Percentiles rank a stretch among this genome's conserved stretches.
Conservation (phyloP, 1,140 invertebrate genomes). For the Heliconius hewitsoni region DNA sequence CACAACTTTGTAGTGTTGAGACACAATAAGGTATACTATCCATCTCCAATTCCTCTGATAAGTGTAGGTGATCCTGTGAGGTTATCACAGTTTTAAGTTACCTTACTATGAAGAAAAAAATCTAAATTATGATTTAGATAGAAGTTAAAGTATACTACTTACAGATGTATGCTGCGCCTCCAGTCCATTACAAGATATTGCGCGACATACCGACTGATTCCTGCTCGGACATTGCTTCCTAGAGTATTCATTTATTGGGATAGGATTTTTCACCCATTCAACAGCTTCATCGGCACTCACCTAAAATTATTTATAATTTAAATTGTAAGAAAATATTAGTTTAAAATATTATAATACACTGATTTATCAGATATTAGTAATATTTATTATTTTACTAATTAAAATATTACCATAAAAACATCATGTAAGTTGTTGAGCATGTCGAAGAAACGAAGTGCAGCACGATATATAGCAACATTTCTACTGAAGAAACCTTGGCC, state of each 20-base stretch:
- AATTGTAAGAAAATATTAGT: too few relatives aligned
- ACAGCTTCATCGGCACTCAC: background rate
- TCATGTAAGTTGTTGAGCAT: slow-evolving; percentile 75
- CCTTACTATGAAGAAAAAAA: too few relatives aligned
- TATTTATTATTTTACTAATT: too few relatives aligned
- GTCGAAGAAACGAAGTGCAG: slow-evolving; percentile 77
- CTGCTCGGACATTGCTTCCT: background rate
- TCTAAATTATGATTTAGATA: too few relatives aligned
- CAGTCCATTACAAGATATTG: background rate
- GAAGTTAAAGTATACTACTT: background rate
- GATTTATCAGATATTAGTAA: too few relatives aligned
- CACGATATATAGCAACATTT: slow-evolving; percentile 63
- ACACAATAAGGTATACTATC: too few relatives aligned
- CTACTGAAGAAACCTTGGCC: slow-evolving; percentile 81
- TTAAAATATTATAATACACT: too few relatives aligned
- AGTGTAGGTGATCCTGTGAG: too few relatives aligned
- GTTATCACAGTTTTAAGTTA: too few relatives aligned
- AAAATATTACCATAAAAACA: slow-evolving; percentile 71
- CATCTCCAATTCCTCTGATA: too few relatives aligned
- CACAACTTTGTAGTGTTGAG: too few relatives aligned
- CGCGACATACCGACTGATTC: background rate
- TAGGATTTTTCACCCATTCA: slow-evolving; percentile 9
- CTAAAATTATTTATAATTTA: background rate
- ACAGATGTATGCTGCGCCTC: background rate
- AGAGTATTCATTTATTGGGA: background rate